phyloP scores from a whole-genome alignment of 2,797 vertebrate genomes.

The Hyperoplus lanceolatus region DNA sequence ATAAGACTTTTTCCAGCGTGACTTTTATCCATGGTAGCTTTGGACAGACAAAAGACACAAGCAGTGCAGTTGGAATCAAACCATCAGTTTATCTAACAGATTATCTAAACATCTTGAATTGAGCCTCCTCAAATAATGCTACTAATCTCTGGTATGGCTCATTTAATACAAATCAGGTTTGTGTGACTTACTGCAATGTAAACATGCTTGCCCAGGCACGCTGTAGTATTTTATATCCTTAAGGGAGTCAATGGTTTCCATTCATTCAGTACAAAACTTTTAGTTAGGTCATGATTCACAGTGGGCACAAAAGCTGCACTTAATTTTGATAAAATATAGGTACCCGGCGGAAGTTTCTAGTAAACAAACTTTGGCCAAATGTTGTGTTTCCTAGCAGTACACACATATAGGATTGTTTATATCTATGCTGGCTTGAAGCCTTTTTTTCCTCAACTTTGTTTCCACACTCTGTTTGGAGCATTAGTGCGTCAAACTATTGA shows the following conservation, averaged over 20 bases:
- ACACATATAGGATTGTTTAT: neutral
- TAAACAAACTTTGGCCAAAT: neutral
- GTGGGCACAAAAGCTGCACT: neutral
- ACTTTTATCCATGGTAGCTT: neutral
- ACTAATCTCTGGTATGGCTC: neutral
- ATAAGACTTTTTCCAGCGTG: neutral
- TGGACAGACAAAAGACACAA: no score
- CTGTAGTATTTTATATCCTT: neutral
- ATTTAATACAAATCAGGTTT: neutral
- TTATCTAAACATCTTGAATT: neutral
- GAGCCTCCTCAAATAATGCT: neutral
- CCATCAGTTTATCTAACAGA: neutral
- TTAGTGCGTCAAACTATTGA: neutral
- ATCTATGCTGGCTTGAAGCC: neutral
- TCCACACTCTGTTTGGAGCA: neutral
- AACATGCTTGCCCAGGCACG: neutral
- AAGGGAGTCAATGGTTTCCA: neutral
- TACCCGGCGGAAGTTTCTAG: neutral
- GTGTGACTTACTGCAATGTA: neutral
- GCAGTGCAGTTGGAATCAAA: neutral
- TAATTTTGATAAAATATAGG: neutral
- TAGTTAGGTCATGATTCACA: slow-evolving; percentile 7
- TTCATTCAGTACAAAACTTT: neutral
- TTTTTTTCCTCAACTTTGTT: neutral
- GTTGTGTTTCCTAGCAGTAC: neutral